Percentiles rank a stretch among this genome's conserved stretches.
Conservation (phyloP, 2,888 invertebrate genomes). For the Chrysolina haemoptera region DNA sequence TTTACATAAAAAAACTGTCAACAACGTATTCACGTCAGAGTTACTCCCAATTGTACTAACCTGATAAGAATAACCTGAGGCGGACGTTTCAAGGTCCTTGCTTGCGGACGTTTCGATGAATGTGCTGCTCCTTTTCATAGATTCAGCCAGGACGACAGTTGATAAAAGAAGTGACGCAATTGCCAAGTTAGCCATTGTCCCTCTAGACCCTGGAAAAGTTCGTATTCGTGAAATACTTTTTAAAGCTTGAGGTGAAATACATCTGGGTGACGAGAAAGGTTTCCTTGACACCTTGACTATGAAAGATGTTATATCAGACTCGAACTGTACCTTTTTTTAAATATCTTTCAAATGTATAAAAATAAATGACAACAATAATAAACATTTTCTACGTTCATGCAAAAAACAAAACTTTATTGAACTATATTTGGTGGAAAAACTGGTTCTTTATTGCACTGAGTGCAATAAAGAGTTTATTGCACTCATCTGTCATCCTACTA, state of each 20-base stretch:
- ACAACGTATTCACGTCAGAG: background rate
- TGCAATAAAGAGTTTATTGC: no score
- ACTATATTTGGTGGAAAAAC: no score
- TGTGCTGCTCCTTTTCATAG: slow-evolving; percentile 32
- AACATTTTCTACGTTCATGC: no score
- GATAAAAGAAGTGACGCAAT: slow-evolving; percentile 24
- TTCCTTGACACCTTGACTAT: no score
- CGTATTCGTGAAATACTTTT: background rate
- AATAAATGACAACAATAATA: no score
- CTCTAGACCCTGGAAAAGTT: slow-evolving; percentile 8
- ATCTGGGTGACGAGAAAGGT: background rate
- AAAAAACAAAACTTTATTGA: no score
- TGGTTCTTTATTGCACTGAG: no score
- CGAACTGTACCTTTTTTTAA: no score
- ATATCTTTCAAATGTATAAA: no score
- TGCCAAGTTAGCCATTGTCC: slow-evolving; percentile 30
- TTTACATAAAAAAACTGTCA: background rate
- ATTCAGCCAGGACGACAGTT: slow-evolving; percentile 24
- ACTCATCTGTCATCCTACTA: no score
- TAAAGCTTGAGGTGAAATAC: background rate
- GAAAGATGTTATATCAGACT: no score
- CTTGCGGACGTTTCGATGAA: slow-evolving; percentile 33
- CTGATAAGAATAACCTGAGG: slow-evolving; percentile 43
- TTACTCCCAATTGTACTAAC: slow-evolving; percentile 27
- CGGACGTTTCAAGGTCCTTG: slow-evolving; percentile 43